Evolutionary conservation across 2,113 vertebrate species (phyloP).

Genomic region (Eidolon helvum): DNA sequence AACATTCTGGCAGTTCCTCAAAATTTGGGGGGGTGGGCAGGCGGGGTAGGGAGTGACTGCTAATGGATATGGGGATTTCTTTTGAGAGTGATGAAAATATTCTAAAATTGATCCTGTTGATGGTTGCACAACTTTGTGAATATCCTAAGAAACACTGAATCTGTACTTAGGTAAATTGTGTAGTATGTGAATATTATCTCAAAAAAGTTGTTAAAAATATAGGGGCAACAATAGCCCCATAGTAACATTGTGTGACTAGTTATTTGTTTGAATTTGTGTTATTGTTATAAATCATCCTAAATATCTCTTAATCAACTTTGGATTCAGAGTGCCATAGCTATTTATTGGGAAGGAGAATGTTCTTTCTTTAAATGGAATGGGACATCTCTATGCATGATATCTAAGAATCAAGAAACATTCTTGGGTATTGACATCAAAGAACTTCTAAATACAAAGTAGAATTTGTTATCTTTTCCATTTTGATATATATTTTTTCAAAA

Average conservation of each 20-base stretch:
- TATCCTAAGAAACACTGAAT: background rate
- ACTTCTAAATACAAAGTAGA: background rate
- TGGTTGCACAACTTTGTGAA: background rate
- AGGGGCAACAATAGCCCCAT: background rate
- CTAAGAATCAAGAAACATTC: background rate
- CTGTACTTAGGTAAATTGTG: background rate
- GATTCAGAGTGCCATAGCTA: background rate
- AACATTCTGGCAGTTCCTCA: background rate
- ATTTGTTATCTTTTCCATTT: background rate
- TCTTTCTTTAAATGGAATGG: background rate
- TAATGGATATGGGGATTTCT: background rate
- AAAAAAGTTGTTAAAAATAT: background rate
- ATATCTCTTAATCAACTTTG: background rate
- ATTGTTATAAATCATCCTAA: background rate
- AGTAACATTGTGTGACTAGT: background rate
- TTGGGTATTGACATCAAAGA: background rate
- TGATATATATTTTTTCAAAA: background rate
- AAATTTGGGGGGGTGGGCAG: background rate
- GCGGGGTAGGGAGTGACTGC: background rate
- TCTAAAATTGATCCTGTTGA: background rate
- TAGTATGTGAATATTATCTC: background rate
- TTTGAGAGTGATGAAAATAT: background rate
- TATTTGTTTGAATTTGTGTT: background rate
- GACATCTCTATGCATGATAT: rapidly evolving
- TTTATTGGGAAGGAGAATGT: background rate